phyloP scores from a whole-genome alignment of 2,888 invertebrate genomes.

The Melinopterus prodromus region DNA sequence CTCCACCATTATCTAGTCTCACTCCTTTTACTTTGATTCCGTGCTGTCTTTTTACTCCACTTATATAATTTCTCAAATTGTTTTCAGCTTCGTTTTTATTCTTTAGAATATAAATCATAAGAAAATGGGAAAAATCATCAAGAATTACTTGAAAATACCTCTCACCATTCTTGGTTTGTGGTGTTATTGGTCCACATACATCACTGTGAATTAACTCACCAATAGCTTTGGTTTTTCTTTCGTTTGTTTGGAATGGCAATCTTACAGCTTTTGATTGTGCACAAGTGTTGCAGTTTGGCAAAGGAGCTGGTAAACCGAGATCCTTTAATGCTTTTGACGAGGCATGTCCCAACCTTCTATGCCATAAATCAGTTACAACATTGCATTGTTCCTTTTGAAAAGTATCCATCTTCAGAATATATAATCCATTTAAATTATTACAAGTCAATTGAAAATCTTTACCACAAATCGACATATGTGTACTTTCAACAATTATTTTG shows the following conservation, averaged over 20 bases:
- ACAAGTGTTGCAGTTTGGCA: conserved; percentile 15
- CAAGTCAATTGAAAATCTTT: conserved; percentile 9
- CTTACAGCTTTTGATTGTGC: conserved; percentile 20
- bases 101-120: conserved; percentile 24
- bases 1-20: conserved; percentile 13
- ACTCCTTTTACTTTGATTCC: conserved; percentile 21
- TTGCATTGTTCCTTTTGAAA: conserved; percentile 6
- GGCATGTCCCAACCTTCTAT: conserved; percentile 22
- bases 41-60: conserved; percentile 28
- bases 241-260: conserved; percentile 14
- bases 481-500: conserved; percentile 10
- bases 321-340: conserved; percentile 13
- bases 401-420: conserved; percentile 7
- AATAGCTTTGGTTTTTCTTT: conserved; percentile 11
- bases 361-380: conserved; percentile 16
- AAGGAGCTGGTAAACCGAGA: conserved; percentile 8
- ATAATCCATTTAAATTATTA: conserved; percentile 21
- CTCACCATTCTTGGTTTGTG: conserved; percentile 20
- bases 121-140: conserved; percentile 28
- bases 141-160: conserved; percentile 30
- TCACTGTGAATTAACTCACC: conserved; percentile 28
- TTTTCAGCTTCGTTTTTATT: conserved; percentile 27
- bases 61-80: conserved; percentile 25
- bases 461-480: conserved; percentile 13
- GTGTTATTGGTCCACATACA: conserved; percentile 26